These are phyloP conservation scores for Semaprochilodus insignis DNA, from an alignment of 2,797 vertebrate genomes.

Conservation along the genomic window DNA sequence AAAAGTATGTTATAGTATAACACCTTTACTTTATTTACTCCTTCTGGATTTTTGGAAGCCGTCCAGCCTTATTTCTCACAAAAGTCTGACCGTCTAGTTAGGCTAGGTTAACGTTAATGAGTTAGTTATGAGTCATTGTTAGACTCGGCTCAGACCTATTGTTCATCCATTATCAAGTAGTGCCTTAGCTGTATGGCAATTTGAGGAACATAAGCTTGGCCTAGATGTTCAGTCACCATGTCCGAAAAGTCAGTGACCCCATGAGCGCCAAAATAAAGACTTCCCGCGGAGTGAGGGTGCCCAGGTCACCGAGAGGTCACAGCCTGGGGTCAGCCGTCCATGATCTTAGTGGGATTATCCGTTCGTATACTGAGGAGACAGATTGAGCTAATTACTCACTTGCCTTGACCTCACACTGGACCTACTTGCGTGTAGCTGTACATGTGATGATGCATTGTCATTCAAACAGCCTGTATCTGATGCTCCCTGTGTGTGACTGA, in stretches of 20 bases:
- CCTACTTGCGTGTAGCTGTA: not conserved
- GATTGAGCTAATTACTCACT: not conserved
- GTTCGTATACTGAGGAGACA: not conserved
- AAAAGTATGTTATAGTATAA: too few species aligned
- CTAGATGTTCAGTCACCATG: not conserved
- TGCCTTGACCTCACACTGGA: not conserved
- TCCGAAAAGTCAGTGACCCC: not conserved
- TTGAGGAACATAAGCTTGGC: not conserved
- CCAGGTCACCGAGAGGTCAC: not conserved
- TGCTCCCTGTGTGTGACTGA: not conserved
- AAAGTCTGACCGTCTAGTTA: too few species aligned
- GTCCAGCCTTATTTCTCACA: too few species aligned
- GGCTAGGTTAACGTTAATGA: too few species aligned
- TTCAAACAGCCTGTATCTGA: not conserved
- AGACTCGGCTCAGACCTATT: not conserved
- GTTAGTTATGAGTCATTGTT: too few species aligned
- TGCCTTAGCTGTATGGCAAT: not conserved
- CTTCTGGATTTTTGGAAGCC: too few species aligned
- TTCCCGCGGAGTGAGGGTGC: not conserved
- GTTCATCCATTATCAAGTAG: not conserved
- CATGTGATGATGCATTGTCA: not conserved
- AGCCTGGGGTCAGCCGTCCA: not conserved
- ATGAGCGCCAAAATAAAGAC: not conserved
- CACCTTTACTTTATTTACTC: too few species aligned
- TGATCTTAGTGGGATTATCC: conserved; percentile 1